Conservation (phyloP, 2,113 vertebrate genomes). For the Pardalotus punctatus region DNA sequence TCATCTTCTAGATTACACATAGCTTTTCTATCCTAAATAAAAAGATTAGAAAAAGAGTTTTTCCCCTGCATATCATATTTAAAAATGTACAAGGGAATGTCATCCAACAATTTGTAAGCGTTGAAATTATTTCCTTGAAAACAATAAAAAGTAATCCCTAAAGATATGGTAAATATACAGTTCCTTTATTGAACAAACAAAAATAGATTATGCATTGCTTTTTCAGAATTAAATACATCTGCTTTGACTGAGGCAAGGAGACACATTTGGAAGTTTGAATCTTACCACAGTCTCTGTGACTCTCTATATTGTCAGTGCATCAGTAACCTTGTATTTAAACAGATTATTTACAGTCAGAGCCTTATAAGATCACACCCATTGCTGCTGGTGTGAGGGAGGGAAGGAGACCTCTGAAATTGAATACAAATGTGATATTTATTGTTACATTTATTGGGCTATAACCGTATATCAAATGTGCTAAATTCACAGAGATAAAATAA, state of each 20-base stretch:
- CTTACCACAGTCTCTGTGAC: neutral
- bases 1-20: slow-evolving; percentile 40
- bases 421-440: slow-evolving; percentile 67
- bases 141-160: slow-evolving; percentile 62
- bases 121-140: slow-evolving; percentile 55
- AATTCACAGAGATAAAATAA: slow-evolving; percentile 64
- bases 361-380: slow-evolving; percentile 59
- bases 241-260: slow-evolving; percentile 66
- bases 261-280: slow-evolving; percentile 59
- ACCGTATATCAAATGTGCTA: slow-evolving; percentile 53
- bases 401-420: slow-evolving; percentile 56
- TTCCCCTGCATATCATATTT: slow-evolving; percentile 43
- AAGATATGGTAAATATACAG: slow-evolving; percentile 67
- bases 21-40: slow-evolving; percentile 49
- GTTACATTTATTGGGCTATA: slow-evolving; percentile 65
- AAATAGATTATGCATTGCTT: slow-evolving; percentile 66
- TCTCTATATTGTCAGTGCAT: slow-evolving; percentile 57
- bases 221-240: slow-evolving; percentile 69
- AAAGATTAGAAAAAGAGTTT: slow-evolving; percentile 45
- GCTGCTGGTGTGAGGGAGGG: slow-evolving; percentile 49
- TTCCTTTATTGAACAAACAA: slow-evolving; percentile 74
- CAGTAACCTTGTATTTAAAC: slow-evolving; percentile 68
- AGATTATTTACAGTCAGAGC: slow-evolving; percentile 71
- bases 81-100: slow-evolving; percentile 42
- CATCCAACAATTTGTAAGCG: slow-evolving; percentile 45